Base-by-base conservation (phyloP, 2,888 invertebrate genomes). In the Orthonychiurus folsomi region DNA sequence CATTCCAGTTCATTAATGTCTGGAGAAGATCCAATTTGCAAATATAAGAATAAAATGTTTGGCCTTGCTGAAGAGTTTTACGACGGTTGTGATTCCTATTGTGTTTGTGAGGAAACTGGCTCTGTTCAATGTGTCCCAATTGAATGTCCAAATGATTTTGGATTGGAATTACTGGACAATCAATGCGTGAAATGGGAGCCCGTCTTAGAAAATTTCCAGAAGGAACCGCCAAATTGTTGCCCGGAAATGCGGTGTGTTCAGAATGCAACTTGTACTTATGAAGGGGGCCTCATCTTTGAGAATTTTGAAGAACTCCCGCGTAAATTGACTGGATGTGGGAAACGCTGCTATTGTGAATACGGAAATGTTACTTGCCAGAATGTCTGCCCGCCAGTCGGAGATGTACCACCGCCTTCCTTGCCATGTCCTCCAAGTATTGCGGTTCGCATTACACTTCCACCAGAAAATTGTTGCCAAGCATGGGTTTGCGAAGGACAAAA, bases 161-260 rank as follows among this genome's bases (percentile, higher is more conserved):
- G 89, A 0, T 79, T 90, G n/a, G 91, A 92, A 74, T 84, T 90
- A 5, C 78, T 91, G 55, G 88, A 91, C 74, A 87, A 90, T 0
- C 84, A 86, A 65, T 93, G 93, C 74, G 80, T 92, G 9, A 84
- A 86, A 69, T 93, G 93, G 93, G 90, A 90, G 65, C 86, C 88
- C 0, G 85, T 85, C 24, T 89, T 89, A 0, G 82, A 85, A 0
- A 80, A 85, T 74, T 59, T 28, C 5, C 79, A 80, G 1, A 84
- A 89, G 0, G 80, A 81, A 50, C 84, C 88, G 0, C 91, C 91
- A 0, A 84, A 85, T 72, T 92, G 91, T 76, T 92, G 91, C 74
- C 89, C 90, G 0, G 82, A 89, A 69, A 84, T 91, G 65, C 81
- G 83, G 47, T 92, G 91, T 71, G 81, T 86, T 63, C 86, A 86